Evolutionary conservation across 1,140 invertebrate species (phyloP), one percentile per base, ranked within the genome.

Genomic region (Marisa cornuarietis): DNA sequence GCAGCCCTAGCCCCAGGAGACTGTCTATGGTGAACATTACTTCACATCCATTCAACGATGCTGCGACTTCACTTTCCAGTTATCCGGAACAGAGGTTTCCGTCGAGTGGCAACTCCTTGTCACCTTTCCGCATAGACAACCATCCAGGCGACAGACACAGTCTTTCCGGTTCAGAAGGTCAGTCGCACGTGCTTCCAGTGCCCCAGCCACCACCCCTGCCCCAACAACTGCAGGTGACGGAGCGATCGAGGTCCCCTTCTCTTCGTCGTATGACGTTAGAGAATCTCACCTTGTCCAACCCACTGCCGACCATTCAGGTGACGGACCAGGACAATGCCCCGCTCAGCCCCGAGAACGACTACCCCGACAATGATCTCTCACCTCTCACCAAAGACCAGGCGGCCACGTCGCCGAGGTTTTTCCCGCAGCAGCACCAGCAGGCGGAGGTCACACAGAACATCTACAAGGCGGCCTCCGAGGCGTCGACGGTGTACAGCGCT

Each of bases 401-500:
- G 49, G 54, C 20, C n/a, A 13, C 52, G 22, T 9, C 14, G 22
- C 65, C 62, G 62, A 31, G 51, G n/a, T 51, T 65, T 31, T 65
- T 22, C 26, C 61, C 24, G 22, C 42, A 7, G 26, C 51, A 13
- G 11, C 10, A 14, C 6, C 26, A 61, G 61, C 51, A 42, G n/a
- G 61, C 20, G 31, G 61, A 49, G 4, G 22, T 54, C 31, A 49
- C 52, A 10, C 69, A 63, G 26, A 18, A 77, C 63, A 69, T 77
- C 65, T 77, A 77, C 76, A 77, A 68, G 63, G 7, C 76, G 7
- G 65, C 26, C n/a, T 77, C 76, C 26, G 76, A 77, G 1, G 26
- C n/a, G 22, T 54, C 63, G 51, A 68, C 63, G 7, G 54, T 24
- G n/a, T n/a, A 54, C 42, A 62, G 18, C 11, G 20, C 18, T 18